Conservation (phyloP, 2,888 invertebrate genomes). For the Proisotoma minuta region DNA sequence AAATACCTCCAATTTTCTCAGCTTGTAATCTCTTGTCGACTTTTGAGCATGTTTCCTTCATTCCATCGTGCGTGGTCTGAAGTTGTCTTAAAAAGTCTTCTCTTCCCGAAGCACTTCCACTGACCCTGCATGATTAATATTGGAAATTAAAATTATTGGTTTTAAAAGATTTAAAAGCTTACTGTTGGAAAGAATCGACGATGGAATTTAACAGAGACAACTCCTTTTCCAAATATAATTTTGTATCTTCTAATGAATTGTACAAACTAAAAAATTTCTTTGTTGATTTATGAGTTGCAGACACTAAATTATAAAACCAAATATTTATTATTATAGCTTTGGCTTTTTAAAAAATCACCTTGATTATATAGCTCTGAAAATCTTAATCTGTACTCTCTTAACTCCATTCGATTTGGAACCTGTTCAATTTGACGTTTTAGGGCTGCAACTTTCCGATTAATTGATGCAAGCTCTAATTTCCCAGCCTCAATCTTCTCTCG, state of each 20-base stretch:
- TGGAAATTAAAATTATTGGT: slow-evolving; percentile 12
- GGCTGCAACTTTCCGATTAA: slow-evolving; percentile 71
- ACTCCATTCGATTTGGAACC: slow-evolving; percentile 84
- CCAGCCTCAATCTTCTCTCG: slow-evolving; percentile 59
- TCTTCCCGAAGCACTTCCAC: slow-evolving; percentile 32
- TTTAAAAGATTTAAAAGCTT: slow-evolving; percentile 51
- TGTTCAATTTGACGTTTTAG: slow-evolving; percentile 85
- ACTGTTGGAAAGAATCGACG: slow-evolving; percentile 80
- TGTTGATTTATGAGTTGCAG: slow-evolving; percentile 91
- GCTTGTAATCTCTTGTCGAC: slow-evolving; percentile 38
- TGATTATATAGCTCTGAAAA: slow-evolving; percentile 95
- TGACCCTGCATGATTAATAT: slow-evolving; percentile 26
- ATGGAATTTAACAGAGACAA: slow-evolving; percentile 81
- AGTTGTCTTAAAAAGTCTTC: slow-evolving; percentile 43
- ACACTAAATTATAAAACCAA: slow-evolving; percentile 61
- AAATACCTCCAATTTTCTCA: slow-evolving; percentile 38
- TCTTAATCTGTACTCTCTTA: slow-evolving; percentile 90
- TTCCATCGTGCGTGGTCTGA: slow-evolving; percentile 39
- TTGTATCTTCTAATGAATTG: slow-evolving; percentile 92
- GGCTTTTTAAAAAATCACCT: no score
- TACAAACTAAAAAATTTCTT: slow-evolving; percentile 95
- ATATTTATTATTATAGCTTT: no score
- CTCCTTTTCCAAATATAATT: slow-evolving; percentile 75
- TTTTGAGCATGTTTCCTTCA: slow-evolving; percentile 43
- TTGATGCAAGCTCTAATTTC: slow-evolving; percentile 68